Base-by-base conservation (phyloP, 2,797 vertebrate species). In the Brachyalestes nurse region DNA sequence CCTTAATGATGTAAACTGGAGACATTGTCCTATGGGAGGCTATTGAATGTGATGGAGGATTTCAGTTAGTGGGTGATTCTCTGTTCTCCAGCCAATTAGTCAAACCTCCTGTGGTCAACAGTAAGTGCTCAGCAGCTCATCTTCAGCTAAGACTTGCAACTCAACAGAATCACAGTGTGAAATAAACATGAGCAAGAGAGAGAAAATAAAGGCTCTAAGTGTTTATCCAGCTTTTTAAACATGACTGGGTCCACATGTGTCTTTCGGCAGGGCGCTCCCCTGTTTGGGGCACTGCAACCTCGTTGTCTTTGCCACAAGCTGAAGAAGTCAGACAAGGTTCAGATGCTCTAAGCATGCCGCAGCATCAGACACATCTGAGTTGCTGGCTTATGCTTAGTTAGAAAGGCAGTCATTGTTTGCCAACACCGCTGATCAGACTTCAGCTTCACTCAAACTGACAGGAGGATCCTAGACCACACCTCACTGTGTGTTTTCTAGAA, bases 41-140 rank as follows among this genome's bases (percentile, higher is more conserved):
- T 77, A 77, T 66, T 80, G 72, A 82, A 89, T 81, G 65, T 86
- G 84, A 88, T 88, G 83, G 83, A 83, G 86, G 66, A 80, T 90
- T 88, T 91, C 78, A 83, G 73, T 90, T 91, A 87, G 73, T 80
- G 64, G 78, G 80, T 85, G 84, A 86, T 80, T 82, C 83, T 88
- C 64, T 86, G 80, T 90, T 90, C 87, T 89, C 77, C 57, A 83
- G 80, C 87, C 90, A 92, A 92, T 92, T 90, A 92, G 78, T 61
- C 64, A 1, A 75, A 71, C 81, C 85, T 86, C 89, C 86, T 79
- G 88, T 88, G 80, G 86, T 62, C 85, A 82, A 53, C 64, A 79
- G 79, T 81, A 73, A 88, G 75, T 82, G 74, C 78, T 85, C 75
- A 84, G 83, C 80, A 82, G 84, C 87, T 88, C 83, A 79, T 25